These are phyloP conservation scores for Menura novaehollandiae DNA, from an alignment of 2,113 vertebrate species.

Conservation along the genomic window DNA sequence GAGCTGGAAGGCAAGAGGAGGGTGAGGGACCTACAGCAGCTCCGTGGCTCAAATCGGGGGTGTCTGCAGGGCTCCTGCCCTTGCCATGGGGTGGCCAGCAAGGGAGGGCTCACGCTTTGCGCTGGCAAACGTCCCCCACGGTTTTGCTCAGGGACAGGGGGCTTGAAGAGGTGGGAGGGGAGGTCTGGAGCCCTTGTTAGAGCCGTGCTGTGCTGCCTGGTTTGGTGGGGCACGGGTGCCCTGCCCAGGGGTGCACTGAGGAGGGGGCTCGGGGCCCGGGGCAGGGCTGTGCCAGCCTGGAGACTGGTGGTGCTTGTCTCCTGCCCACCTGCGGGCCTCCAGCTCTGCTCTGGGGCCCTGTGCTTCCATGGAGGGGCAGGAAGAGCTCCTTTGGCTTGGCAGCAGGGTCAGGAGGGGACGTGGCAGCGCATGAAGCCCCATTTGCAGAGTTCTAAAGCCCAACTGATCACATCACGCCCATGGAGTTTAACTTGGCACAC, in stretches of 20 bases:
- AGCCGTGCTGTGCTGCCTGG: no score
- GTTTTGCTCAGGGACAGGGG: fast-evolving
- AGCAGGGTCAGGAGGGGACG: neutral
- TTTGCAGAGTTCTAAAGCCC: neutral
- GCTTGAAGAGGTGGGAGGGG: neutral
- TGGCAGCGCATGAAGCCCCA: fast-evolving
- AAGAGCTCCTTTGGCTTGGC: neutral
- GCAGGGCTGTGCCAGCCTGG: neutral
- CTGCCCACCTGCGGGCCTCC: neutral
- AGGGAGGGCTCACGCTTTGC: fast-evolving
- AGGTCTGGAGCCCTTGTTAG: neutral
- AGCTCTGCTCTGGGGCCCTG: neutral
- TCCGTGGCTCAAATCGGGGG: fast-evolving
- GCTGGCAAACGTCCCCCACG: fast-evolving
- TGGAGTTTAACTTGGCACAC: neutral
- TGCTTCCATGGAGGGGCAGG: neutral
- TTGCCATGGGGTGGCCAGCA: fast-evolving
- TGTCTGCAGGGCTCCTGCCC: neutral
- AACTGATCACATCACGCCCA: fast-evolving
- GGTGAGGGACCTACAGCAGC: neutral
- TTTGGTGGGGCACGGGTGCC: neutral
- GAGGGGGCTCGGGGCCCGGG: neutral
- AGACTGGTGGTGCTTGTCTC: no score
- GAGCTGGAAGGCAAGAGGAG: neutral
- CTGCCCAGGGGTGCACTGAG: fast-evolving